Base-by-base conservation (phyloP, 2,113 vertebrate genomes). In the Ictalurus punctatus region DNA sequence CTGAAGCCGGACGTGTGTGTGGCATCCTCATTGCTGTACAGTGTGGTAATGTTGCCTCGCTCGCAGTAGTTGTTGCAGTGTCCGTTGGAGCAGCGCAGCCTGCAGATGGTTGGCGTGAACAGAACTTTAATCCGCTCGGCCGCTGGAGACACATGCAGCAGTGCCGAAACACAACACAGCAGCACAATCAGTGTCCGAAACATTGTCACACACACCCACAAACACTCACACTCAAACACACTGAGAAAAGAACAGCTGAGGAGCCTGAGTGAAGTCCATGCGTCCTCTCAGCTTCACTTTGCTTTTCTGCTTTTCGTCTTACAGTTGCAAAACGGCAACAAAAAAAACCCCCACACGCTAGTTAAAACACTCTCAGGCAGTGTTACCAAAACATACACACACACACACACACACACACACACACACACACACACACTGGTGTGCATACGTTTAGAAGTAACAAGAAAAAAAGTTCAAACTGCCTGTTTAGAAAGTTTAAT, bases 51-150 rank as follows among this genome's bases (percentile, higher is more conserved):
- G 91, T 98, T 97, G 12, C 98, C 98, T 40, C 95, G 95, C 93
- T 98, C 96, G 0, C 98, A 99, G 94, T 93, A 96, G 95, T 98
- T 99, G 93, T 96, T 95, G 90, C 98, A 99, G 88, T 92, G 95
- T 34, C 95, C 96, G 0, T 89, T 95, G 86, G 84, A 93, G 93
- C 98, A 99, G 0, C 96, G 97, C 95, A 98, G 96, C 92, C 97
- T 97, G 94, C 98, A 99, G 94, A 99, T 94, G 86, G 97, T 99
- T 8, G 98, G 98, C 3, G 98, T 99, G 95, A 99, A 99, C 93
- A 97, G 93, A 1, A 99, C 97, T 95, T 97, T 97, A 94, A 99
- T 96, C 83, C 92, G 92, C 88, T 95, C 95, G 25, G 79, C 93
- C 25, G 91, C 95, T 93, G 92, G 90, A 89, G 69, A 93, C 85